Conservation (phyloP, 92 coral and sea anemone genomes). For the Actinernus sp. region DNA sequence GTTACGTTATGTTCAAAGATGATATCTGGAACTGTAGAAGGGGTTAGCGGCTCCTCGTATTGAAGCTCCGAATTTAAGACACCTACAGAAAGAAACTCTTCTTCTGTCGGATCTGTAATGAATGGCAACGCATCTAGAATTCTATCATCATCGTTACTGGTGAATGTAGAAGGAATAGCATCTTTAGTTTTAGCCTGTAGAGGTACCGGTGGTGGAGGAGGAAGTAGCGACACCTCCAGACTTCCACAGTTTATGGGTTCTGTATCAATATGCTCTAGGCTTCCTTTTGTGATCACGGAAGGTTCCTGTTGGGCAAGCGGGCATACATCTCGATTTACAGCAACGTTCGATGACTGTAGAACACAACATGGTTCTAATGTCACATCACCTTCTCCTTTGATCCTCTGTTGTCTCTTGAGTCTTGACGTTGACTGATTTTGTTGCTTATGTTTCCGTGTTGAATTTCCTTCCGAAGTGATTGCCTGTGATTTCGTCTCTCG, state of each 20-base stretch:
- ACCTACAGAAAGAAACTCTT: too few relatives aligned
- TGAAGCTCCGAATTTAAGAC: too few relatives aligned
- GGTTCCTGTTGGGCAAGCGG: constrained; percentile 27
- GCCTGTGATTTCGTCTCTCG: background rate
- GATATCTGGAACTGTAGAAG: background rate
- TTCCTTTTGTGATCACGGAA: constrained; percentile 4
- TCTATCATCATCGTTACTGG: too few relatives aligned
- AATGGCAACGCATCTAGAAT: too few relatives aligned
- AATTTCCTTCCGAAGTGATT: too few relatives aligned
- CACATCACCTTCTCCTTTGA: background rate
- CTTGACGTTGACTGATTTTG: background rate
- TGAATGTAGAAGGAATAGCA: too few relatives aligned
- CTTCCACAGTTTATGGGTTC: background rate
- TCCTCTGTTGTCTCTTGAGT: constrained; percentile 23
- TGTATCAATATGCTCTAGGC: constrained; percentile 9
- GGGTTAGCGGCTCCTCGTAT: too few relatives aligned
- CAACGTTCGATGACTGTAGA: too few relatives aligned
- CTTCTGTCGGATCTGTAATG: too few relatives aligned
- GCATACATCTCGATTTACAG: background rate
- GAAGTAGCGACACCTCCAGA: background rate
- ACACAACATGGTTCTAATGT: background rate
- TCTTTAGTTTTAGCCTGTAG: too few relatives aligned
- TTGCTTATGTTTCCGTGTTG: background rate
- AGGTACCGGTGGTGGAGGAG: constrained; percentile 7
- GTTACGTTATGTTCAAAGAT: background rate